Evolutionary conservation across 2,797 vertebrate genomes (phyloP), one percentile per base, ranked within the genome.

Genomic region (Scolopax bukidnonensis): DNA sequence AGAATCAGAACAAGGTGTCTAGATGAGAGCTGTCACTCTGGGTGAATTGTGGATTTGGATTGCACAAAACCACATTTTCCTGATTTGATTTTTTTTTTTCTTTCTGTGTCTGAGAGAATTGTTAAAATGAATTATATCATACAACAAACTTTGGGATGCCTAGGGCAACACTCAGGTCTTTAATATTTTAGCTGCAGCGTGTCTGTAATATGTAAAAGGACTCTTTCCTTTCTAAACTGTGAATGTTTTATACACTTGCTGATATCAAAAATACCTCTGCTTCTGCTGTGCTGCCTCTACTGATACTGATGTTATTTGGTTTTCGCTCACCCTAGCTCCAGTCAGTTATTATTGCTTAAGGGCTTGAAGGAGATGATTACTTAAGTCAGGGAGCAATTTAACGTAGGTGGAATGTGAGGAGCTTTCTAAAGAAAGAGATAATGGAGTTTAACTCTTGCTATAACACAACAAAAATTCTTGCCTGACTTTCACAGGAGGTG

Each of bases 361-460:
- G 96, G 85, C 80, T 91, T 82, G 91, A 53, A 94, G 64, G 91
- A 76, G 36, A 82, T 95, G 95, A 95, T 96, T 95, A 61, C 77
- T 95, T 95, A 92, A 93, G 95, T 93, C 80, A 73, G 91, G 86
- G 67, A 94, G 74, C 88, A 89, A 68, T 95, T 94, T 90, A 84
- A 84, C 3, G 10, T 43, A 60, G 74, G 47, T 89, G 71, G 85
- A 59, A 88, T 95, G 80, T 76, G 74, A 94, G 88, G 45, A 93
- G 90, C 68, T 92, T 94, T 67, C 51, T 63, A 56, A 95, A 67
- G 85, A 76, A 79, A 36, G 33, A 94, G 45, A 48, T 80, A 77
- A 83, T 68, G 56, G 75, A 89, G 36, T 89, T 90, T 94, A 95
- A 88, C 71, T 68, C 87, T 84, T 90, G 43, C 73, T 84, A 14